These are phyloP conservation scores for Phasianus colchicus DNA, from an alignment of 2,113 vertebrate species.

Conservation along the genomic window DNA sequence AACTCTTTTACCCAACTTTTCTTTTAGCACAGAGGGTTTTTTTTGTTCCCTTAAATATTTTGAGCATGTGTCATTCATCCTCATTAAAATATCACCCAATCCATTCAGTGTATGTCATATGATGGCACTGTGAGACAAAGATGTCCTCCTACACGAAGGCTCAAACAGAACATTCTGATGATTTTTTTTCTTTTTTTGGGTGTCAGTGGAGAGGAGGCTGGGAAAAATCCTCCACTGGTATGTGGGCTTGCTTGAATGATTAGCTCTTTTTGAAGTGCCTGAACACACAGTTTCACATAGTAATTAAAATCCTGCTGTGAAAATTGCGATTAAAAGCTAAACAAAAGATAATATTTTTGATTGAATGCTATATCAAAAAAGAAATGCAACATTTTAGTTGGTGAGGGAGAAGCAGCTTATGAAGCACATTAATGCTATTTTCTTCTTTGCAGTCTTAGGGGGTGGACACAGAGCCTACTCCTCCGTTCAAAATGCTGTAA, in stretches of 20 bases:
- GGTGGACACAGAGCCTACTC: not conserved
- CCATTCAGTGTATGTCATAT: conserved; percentile 44
- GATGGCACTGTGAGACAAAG: conserved; percentile 51
- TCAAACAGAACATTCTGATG: conserved; percentile 30
- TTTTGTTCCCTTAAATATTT: conserved; percentile 62
- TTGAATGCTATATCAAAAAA: conserved; percentile 23
- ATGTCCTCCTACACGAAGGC: conserved; percentile 16
- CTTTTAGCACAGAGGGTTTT: not conserved
- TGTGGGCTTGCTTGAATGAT: conserved; percentile 52
- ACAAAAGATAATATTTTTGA: conserved; percentile 22
- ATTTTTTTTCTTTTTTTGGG: not conserved
- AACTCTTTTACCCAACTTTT: not conserved
- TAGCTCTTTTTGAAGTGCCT: conserved; percentile 20
- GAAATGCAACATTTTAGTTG: not conserved
- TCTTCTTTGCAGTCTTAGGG: not conserved
- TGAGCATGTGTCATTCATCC: conserved; percentile 47
- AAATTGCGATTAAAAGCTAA: conserved; percentile 53
- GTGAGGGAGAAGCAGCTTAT: not conserved
- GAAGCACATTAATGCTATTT: not conserved
- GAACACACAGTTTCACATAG: conserved; percentile 35
- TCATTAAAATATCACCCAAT: conserved; percentile 38
- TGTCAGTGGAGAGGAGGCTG: conserved; percentile 1
- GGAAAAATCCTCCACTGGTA: conserved; percentile 34
- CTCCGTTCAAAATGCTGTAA: not conserved
- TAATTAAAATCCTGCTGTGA: conserved; percentile 54